Evolutionary conservation across 1,140 invertebrate species (phyloP), one percentile per base, ranked within the genome.

Genomic region (Brachionus calyciflorus): DNA sequence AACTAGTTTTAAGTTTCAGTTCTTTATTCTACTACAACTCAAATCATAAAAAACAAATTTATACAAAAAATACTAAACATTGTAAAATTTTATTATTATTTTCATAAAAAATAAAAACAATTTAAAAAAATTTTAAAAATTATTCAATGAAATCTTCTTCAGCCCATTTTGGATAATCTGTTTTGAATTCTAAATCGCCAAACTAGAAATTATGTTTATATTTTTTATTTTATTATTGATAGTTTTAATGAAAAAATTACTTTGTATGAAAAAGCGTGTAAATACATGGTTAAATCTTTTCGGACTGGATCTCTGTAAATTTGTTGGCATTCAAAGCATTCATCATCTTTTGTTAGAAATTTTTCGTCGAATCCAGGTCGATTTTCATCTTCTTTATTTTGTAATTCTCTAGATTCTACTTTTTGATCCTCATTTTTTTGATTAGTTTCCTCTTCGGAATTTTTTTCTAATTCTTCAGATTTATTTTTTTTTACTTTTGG

Each of bases 201-300:
- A 73, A 73, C 65, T 70, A 69, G 1, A 9, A 6, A 60, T 30
- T n/a, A 60, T 5, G n/a, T 12, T 19, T 12, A 40, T 33, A 65
- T 19, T 5, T 33, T 33, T 60, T 14, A 60, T n/a, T 12, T n/a
- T 12, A 6, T 14, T n/a, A 6, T 7, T 0, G 3, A 26, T 26
- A 24, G 26, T 24, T 14, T 17, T 7, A 19, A 5, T 19, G 24
- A n/a, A n/a, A n/a, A n/a, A n/a, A n/a, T n/a, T 33, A 88, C 91
- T 87, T 90, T 90, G 83, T 96, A 96, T 81, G 90, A 91, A 88
- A 93, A 92, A 17, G 93, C 93, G 85, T 97, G 94, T 14, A 98
- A 88, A 84, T 94, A 96, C 92, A 98, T 95, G 76, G 95, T 90
- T 17, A 97, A 87, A 82, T 96, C 92, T 77, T 90, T 89, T 0